Conservation (phyloP, 2,888 invertebrate genomes). For the Andrena praecox region DNA sequence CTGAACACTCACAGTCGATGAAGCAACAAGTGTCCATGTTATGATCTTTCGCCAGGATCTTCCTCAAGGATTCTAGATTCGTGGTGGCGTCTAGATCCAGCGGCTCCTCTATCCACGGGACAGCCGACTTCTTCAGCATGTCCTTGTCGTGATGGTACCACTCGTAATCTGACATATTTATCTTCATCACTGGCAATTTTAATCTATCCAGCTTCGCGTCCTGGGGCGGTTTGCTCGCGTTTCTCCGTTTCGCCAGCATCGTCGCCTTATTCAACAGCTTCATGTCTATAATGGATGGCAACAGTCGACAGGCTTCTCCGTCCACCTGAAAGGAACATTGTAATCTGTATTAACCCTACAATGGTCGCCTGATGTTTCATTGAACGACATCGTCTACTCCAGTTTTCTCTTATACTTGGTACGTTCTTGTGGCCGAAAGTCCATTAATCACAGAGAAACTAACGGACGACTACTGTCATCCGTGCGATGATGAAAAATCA, state of each 20-base stretch:
- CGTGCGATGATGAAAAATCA: not conserved
- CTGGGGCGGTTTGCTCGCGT: slow-evolving; percentile 76
- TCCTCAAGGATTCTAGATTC: slow-evolving; percentile 81
- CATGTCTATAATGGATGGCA: slow-evolving; percentile 95
- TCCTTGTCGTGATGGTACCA: slow-evolving; percentile 98
- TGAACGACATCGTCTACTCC: not conserved
- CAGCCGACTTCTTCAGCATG: slow-evolving; percentile 90
- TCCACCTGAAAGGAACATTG: slow-evolving; percentile 88
- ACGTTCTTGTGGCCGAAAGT: too few species aligned
- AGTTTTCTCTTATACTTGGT: not conserved
- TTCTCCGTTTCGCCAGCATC: slow-evolving; percentile 94
- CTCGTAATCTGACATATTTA: slow-evolving; percentile 97
- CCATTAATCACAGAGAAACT: too few species aligned
- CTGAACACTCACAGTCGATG: slow-evolving; percentile 94
- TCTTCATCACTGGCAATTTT: slow-evolving; percentile 93
- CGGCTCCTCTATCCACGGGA: slow-evolving; percentile 77
- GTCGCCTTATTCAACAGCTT: slow-evolving; percentile 96
- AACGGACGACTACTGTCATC: too few species aligned
- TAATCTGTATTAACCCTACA: not conserved
- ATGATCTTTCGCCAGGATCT: slow-evolving; percentile 79
- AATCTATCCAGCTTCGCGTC: slow-evolving; percentile 85
- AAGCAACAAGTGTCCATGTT: slow-evolving; percentile 92
- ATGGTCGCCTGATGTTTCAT: not conserved
- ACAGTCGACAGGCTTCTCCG: slow-evolving; percentile 97
- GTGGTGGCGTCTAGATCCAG: slow-evolving; percentile 82